Conservation (phyloP, 2,888 invertebrate species). For the Lamproptera curius region DNA sequence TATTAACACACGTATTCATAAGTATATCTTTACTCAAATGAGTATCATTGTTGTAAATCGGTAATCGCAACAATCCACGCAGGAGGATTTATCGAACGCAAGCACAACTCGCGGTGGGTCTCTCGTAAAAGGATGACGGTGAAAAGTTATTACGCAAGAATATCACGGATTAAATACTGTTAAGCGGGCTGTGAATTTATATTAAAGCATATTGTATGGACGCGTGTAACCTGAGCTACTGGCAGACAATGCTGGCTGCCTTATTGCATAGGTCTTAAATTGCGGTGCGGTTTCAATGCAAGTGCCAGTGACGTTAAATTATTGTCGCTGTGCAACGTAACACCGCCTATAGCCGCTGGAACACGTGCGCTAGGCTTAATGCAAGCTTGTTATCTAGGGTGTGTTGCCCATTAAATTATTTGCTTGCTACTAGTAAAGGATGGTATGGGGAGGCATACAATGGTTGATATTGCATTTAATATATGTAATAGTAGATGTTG, state of each 20-base stretch:
- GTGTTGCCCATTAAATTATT: conserved; percentile 42
- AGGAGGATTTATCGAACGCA: neutral
- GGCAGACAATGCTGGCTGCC: conserved; percentile 68
- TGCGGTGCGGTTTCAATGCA: conserved; percentile 74
- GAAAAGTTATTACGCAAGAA: conserved; percentile 2
- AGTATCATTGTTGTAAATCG: no score
- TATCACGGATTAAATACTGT: conserved; percentile 33
- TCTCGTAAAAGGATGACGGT: neutral
- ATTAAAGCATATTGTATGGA: conserved; percentile 56
- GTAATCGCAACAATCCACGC: no score
- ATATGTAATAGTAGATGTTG: no score
- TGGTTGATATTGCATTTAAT: no score
- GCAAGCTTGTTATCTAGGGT: conserved; percentile 41
- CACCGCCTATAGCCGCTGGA: conserved; percentile 48
- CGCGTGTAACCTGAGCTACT: conserved; percentile 65
- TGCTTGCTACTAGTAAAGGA: conserved; percentile 15
- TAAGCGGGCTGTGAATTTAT: conserved; percentile 40
- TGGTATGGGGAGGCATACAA: no score
- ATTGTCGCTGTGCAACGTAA: conserved; percentile 68
- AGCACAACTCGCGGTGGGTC: conserved; percentile 10
- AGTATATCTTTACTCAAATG: no score
- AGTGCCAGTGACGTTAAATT: conserved; percentile 73
- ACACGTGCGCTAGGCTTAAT: conserved; percentile 64
- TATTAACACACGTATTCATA: no score
- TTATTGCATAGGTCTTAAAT: conserved; percentile 76